Base-by-base conservation (phyloP, 2,888 invertebrate genomes). In the Pammene fasciana region DNA sequence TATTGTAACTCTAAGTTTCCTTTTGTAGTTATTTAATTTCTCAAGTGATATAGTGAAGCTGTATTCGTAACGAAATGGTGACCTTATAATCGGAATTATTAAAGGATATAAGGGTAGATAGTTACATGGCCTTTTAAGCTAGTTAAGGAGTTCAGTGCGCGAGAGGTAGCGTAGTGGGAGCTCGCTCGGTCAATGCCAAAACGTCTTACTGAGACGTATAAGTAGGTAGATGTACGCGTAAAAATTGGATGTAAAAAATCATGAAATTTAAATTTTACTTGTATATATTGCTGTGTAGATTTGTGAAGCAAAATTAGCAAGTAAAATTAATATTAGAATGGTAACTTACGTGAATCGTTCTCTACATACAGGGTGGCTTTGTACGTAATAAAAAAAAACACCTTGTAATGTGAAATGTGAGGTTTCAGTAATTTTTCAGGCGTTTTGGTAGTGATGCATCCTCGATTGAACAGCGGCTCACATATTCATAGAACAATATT, bases 61-160 rank as follows among this genome's bases (percentile, higher is more conserved):
- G 88, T 87, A 87, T 85, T 86, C 82, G 82, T 87, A 86, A 88
- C 84, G 85, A 88, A 87, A 89, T 86, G 84, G 89, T 91, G 91
- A 89, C 90, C 90, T 91, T 91, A 86, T 85, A 86, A 85, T 85
- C 84, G 89, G 88, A 88, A 90, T 91, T 90, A 86, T 88, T 86
- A 85, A 90, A 87, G 87, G 88, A 89, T 86, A 81, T 90, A 90
- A 91, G 90, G 87, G 88, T 91, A 90, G 90, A 79, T 90, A 89
- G 87, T 84, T 84, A 86, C 86, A 90, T 83, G 91, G 92, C 92
- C 92, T 92, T 92, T 85, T 85, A 85, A 84, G 78, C 79, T 89
- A 88, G 85, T 81, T 88, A 86, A 86, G 84, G 77, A 85, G 84
- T 82, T 85, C 86, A n/a, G 54, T 86, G 81, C 84, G 86, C 84